phyloP scores from a whole-genome alignment of 2,113 vertebrate genomes.

The Axis porcinus region DNA sequence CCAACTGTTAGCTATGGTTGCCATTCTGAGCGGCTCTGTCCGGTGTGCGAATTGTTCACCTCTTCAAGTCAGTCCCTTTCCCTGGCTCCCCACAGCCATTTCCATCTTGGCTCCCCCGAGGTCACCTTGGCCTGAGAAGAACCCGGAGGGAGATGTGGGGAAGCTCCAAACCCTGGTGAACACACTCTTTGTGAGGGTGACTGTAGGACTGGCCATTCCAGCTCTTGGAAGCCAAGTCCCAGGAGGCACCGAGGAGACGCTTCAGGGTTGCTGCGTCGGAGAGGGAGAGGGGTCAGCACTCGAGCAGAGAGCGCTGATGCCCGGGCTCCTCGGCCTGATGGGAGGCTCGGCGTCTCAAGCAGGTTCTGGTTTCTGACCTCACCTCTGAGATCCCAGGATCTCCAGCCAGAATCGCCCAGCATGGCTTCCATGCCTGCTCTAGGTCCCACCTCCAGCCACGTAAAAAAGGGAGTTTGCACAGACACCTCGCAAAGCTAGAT shows the following conservation, averaged over 20 bases:
- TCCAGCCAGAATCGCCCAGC: neutral
- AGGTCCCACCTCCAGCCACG: neutral
- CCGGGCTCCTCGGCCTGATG: neutral
- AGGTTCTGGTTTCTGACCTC: neutral
- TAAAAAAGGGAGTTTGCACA: neutral
- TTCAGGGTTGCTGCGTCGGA: rapidly evolving
- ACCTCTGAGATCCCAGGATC: neutral
- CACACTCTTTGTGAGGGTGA: neutral
- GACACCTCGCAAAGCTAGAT: neutral
- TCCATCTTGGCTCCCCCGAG: neutral
- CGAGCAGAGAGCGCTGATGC: neutral
- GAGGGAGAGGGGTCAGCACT: neutral
- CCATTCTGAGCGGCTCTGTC: no score
- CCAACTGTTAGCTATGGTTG: neutral
- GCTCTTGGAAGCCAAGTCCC: neutral
- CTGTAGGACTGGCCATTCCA: neutral
- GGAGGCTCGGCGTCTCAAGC: neutral
- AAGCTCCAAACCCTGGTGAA: neutral
- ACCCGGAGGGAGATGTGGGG: neutral
- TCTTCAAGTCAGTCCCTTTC: neutral
- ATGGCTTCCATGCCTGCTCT: neutral
- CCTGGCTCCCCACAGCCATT: neutral
- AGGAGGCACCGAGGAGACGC: neutral
- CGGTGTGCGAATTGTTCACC: neutral
- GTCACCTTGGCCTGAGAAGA: neutral